Evolutionary conservation across 2,888 invertebrate genomes (phyloP).

Genomic region (Lasioglossum villosulum): DNA sequence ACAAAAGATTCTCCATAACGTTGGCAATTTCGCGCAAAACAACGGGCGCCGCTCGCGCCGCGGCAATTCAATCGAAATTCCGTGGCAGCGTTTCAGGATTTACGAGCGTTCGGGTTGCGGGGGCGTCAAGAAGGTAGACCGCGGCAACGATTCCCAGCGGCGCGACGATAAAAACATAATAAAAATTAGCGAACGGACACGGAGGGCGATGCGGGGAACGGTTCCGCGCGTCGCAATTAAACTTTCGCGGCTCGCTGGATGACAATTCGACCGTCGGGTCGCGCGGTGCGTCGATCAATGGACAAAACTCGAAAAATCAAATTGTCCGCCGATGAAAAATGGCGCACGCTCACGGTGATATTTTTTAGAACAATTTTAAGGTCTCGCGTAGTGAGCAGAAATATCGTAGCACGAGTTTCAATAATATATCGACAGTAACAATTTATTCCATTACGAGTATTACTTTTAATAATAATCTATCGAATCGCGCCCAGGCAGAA

Average conservation of each 20-base stretch:
- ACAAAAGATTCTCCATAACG: constrained; percentile 15
- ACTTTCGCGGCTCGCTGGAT: constrained; percentile 44
- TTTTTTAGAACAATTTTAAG: too few relatives aligned
- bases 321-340: too few relatives aligned
- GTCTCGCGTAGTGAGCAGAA: too few relatives aligned
- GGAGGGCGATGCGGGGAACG: neutral
- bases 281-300: neutral
- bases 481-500: too few relatives aligned
- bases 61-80: neutral
- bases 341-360: too few relatives aligned
- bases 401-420: too few relatives aligned
- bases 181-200: constrained; percentile 16
- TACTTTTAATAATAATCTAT: too few relatives aligned
- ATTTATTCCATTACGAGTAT: too few relatives aligned
- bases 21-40: constrained; percentile 9
- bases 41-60: neutral
- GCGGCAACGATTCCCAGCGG: neutral
- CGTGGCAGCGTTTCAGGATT: neutral
- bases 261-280: constrained; percentile 9
- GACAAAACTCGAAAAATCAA: too few relatives aligned
- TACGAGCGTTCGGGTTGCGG: neutral
- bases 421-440: too few relatives aligned
- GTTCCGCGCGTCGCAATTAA: constrained; percentile 45
- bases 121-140: neutral
- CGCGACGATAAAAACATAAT: constrained; percentile 3